Evolutionary conservation across 1,140 invertebrate genomes (phyloP).

Genomic region (Callitettix versicolor): DNA sequence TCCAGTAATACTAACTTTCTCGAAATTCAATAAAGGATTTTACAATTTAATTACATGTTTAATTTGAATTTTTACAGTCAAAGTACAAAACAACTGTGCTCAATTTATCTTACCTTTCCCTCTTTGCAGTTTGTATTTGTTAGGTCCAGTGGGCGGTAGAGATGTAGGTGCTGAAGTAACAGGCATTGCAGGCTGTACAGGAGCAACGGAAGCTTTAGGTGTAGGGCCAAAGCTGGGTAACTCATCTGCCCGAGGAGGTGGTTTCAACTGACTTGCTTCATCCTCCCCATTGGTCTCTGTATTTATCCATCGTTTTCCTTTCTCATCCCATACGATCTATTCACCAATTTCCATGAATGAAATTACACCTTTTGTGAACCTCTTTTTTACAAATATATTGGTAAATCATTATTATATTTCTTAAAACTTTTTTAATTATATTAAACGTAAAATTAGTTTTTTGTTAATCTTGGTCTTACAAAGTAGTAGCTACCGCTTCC

Average conservation of each 20-base stretch:
- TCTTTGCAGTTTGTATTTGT: conserved; percentile 68
- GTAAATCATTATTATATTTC: too few relatives aligned
- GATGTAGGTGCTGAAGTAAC: conserved; percentile 27
- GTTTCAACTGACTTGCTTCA: conserved; percentile 46
- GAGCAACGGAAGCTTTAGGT: neutral
- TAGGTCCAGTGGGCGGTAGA: conserved; percentile 39
- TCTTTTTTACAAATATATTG: too few relatives aligned
- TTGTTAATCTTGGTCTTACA: too few relatives aligned
- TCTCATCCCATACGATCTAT: conserved; percentile 85
- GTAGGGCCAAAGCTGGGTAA: conserved; percentile 3
- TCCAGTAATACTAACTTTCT: too few relatives aligned
- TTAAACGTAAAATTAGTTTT: too few relatives aligned
- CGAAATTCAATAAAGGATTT: too few relatives aligned
- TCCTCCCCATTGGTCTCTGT: conserved; percentile 58
- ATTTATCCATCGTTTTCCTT: conserved; percentile 77
- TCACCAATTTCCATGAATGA: neutral
- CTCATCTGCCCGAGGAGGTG: conserved; percentile 63
- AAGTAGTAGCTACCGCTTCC: too few relatives aligned
- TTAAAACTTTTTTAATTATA: too few relatives aligned
- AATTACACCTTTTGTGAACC: too few relatives aligned
- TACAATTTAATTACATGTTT: too few relatives aligned
- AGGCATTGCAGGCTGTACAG: neutral
- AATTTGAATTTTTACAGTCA: too few relatives aligned
- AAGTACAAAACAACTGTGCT: too few relatives aligned
- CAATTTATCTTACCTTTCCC: conserved; percentile 44